Conservation (phyloP, 2,113 vertebrate species). For the Eidolon helvum region DNA sequence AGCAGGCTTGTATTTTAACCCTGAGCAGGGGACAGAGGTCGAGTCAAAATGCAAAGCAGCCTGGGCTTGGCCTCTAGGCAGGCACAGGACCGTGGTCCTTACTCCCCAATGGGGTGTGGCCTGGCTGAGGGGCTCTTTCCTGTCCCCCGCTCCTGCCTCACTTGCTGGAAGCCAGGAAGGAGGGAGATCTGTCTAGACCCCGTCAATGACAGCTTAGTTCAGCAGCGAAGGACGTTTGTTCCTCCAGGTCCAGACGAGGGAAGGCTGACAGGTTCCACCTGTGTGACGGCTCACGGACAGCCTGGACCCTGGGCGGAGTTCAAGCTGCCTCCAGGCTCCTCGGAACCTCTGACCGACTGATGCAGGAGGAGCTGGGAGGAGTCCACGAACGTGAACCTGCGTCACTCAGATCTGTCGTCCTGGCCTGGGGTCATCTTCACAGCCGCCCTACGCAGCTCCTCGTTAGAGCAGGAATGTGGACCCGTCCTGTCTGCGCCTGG, state of each 20-base stretch:
- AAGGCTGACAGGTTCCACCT: not conserved
- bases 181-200: fast-evolving
- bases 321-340: fast-evolving
- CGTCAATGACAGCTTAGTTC: not conserved
- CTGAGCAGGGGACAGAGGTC: not conserved
- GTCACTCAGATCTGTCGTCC: fast-evolving
- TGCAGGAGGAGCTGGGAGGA: not conserved
- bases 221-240: not conserved
- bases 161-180: fast-evolving
- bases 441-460: fast-evolving
- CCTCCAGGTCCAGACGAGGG: not conserved
- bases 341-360: not conserved
- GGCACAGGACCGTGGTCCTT: not conserved
- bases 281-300: no score
- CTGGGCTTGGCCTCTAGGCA: fast-evolving
- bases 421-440: not conserved
- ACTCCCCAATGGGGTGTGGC: fast-evolving
- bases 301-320: not conserved
- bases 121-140: fast-evolving
- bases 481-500: not conserved
- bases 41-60: not conserved
- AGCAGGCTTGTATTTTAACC: not conserved
- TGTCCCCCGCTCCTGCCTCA: no score
- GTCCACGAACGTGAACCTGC: fast-evolving
- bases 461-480: fast-evolving